These are phyloP conservation scores for Tetragonula carbonaria DNA, from an alignment of 2,888 invertebrate genomes.

Conservation along the genomic window DNA sequence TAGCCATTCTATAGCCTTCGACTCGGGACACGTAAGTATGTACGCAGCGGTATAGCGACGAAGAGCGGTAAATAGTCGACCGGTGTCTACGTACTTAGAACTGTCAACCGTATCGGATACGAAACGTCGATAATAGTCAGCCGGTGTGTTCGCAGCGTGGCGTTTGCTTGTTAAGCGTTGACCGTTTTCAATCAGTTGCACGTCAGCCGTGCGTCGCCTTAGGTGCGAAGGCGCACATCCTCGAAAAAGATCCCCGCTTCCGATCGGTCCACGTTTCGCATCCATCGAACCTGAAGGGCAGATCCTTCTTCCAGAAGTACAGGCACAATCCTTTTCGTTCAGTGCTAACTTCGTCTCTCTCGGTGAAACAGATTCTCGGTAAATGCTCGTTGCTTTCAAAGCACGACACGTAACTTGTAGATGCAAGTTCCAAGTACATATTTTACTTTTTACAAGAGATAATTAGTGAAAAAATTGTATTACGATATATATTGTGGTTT, in stretches of 20 bases:
- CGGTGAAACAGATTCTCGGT: conserved; percentile 1
- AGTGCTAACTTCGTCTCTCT: neutral
- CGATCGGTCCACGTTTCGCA: conserved; percentile 23
- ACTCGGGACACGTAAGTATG: neutral
- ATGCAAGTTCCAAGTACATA: neutral
- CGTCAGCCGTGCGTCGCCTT: conserved; percentile 43
- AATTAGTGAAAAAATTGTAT: no score
- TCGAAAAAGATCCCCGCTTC: conserved; percentile 38
- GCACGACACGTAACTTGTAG: neutral
- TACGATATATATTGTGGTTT: no score
- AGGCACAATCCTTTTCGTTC: conserved; percentile 20
- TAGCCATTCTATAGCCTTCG: neutral
- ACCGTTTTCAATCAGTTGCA: conserved; percentile 43
- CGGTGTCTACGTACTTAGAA: conserved; percentile 21
- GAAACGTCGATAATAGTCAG: conserved; percentile 37
- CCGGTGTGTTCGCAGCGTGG: conserved; percentile 8
- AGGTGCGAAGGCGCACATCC: conserved; percentile 55
- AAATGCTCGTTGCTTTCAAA: conserved; percentile 2
- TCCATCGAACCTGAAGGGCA: conserved; percentile 1
- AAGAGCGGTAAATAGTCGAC: neutral
- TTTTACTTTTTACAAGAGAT: neutral
- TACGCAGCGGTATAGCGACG: neutral
- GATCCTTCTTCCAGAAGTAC: neutral
- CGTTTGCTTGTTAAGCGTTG: conserved; percentile 51
- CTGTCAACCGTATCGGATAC: conserved; percentile 58